Conservation (phyloP, 2,797 vertebrate genomes). For the Helostoma temminkii region DNA sequence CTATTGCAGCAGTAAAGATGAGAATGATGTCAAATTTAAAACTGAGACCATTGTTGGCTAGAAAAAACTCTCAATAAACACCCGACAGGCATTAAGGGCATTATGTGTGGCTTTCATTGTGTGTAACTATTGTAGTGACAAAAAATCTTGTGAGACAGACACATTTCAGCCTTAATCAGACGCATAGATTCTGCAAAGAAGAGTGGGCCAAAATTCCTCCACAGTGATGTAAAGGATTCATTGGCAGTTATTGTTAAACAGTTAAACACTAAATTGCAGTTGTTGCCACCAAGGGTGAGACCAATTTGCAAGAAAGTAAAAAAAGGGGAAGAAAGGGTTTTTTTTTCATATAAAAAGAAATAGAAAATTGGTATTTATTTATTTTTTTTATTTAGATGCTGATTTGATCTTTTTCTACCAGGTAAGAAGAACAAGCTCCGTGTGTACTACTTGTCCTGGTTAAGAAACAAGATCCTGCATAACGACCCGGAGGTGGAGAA, state of each 20-base stretch:
- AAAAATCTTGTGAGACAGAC: background rate
- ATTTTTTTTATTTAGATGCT: background rate
- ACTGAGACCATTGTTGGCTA: background rate
- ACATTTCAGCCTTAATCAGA: too few relatives aligned
- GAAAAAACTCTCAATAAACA: background rate
- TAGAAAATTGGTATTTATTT: too few relatives aligned
- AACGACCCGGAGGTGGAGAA: slow-evolving; percentile 99
- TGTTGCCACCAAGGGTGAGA: too few relatives aligned
- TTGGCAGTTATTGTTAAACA: too few relatives aligned
- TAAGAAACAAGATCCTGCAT: slow-evolving; percentile 98
- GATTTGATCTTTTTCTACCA: slow-evolving; percentile 56
- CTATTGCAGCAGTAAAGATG: background rate
- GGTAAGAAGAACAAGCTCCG: slow-evolving; percentile 99
- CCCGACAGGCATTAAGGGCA: background rate
- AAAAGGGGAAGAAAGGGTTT: too few relatives aligned
- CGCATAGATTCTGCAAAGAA: too few relatives aligned
- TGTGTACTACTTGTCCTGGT: slow-evolving; percentile 98
- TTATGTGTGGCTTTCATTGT: background rate
- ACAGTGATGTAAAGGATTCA: too few relatives aligned
- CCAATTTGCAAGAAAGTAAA: too few relatives aligned
- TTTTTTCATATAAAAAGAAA: background rate
- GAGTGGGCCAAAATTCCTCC: too few relatives aligned
- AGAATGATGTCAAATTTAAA: background rate
- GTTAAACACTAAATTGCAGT: too few relatives aligned
- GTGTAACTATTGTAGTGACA: background rate